Base-by-base conservation (phyloP, 2,113 vertebrate species). In the Aleadryas rufinucha region DNA sequence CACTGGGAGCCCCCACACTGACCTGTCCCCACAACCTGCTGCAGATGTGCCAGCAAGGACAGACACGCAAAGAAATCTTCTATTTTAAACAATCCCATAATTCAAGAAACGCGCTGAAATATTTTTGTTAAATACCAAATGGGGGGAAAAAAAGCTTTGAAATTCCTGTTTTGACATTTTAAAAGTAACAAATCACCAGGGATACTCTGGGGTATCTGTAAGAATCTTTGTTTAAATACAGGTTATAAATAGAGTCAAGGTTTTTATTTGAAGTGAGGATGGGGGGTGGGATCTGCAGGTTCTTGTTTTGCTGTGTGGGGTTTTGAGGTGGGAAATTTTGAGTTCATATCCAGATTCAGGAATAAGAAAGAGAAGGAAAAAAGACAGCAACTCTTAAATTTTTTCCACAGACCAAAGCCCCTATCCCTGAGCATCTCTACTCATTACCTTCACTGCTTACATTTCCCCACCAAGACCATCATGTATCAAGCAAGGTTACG, bases 151-250 rank as follows among this genome's bases (percentile, higher is more conserved):
- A 57, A 45, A 33, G 11, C 26, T 93, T 81, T 44, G 26, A 92
- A 91, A 84, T 63, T 72, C 72, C 72, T 93, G 53, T 84, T 75
- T 75, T 96, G 87, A 82, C 56, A 68, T 82, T 89, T 93, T 68
- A 60, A 22, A 89, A 91, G 53, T 31, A 78, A 75, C 68, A 80
- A 94, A 31, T 87, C 78, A 91, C 16, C 5, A 72, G 56, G 52
- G 93, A 90, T 68, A 68, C 57, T 71, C 39, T 6, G 20, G 15
- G 15, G 30, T 78, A 89, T 87, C 93, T 84, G 52, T 56, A 95
- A 76, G 86, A 84, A 45, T 27, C 16, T 77, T 61, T 86, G 75
- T 72, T 93, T 90, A 88, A 95, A 61, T 28, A 86, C n/a, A 60
- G 42, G 16, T 27, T 84, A 89, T 66, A 86, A 95, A 84, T 39